A percentile compares a stretch with the other conserved stretches of the same genome.
These are phyloP conservation scores for Limnephilus lunatus DNA, from an alignment of 2,888 invertebrate species.

Conservation along the genomic window DNA sequence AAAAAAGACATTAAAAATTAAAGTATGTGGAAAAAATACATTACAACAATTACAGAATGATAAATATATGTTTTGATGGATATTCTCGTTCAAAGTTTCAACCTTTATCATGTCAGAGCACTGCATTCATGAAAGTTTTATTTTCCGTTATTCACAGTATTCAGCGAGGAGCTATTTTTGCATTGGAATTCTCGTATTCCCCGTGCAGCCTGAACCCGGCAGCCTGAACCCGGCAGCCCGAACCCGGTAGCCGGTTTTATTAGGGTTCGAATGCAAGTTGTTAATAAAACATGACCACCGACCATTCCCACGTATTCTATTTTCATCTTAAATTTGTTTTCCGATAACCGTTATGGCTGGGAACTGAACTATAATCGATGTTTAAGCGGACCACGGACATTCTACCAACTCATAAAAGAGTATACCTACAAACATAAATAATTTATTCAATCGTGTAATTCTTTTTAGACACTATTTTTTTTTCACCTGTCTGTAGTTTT, in stretches of 20 bases:
- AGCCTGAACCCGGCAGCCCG: background rate
- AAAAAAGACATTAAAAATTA: no score
- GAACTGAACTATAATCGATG: conserved; percentile 5
- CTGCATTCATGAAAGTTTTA: background rate
- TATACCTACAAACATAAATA: background rate
- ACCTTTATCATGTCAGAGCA: background rate
- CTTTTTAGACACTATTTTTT: background rate
- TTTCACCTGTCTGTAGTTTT: background rate
- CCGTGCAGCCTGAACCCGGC: background rate
- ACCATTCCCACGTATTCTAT: conserved; percentile 70
- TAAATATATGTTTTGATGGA: background rate
- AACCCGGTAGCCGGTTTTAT: conserved; percentile 70
- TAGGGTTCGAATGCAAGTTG: conserved; percentile 78
- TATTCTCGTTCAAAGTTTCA: background rate
- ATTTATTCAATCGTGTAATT: background rate
- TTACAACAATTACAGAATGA: no score
- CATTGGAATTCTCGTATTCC: background rate
- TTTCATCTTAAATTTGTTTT: conserved; percentile 68
- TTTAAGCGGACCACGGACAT: background rate
- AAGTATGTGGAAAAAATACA: no score
- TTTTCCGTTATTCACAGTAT: background rate
- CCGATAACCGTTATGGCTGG: conserved; percentile 22
- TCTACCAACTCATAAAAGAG: background rate
- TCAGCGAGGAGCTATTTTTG: conserved; percentile 15
- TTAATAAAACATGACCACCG: conserved; percentile 78